Evolutionary conservation across 2,888 invertebrate genomes (phyloP).

Genomic region (Apodemia zela): DNA sequence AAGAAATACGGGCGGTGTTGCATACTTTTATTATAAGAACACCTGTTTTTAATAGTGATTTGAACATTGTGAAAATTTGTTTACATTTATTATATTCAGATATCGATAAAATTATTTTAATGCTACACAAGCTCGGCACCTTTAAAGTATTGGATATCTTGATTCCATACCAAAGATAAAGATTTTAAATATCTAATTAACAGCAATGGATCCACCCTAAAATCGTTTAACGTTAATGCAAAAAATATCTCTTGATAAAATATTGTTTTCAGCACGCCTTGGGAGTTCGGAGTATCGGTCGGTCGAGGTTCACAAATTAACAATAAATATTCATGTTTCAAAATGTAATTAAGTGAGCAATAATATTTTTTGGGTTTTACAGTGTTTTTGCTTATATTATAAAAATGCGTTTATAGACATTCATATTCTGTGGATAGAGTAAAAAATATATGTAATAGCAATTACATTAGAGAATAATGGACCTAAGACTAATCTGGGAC

Average conservation of each 20-base stretch:
- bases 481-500: too few relatives aligned
- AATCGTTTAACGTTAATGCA: constrained; percentile 8
- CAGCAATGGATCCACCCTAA: constrained; percentile 1
- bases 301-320: constrained; percentile 68
- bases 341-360: constrained; percentile 9
- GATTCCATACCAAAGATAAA: constrained; percentile 6
- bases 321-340: constrained; percentile 69
- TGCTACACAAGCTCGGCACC: not conserved
- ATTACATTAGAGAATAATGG: too few relatives aligned
- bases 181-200: constrained; percentile 13
- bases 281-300: constrained; percentile 51
- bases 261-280: constrained; percentile 58
- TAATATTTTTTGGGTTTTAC: not conserved
- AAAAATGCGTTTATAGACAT: not conserved
- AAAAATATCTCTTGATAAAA: constrained; percentile 40
- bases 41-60: too few relatives aligned
- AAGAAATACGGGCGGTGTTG: too few relatives aligned
- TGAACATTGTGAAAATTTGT: too few relatives aligned
- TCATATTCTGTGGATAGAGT: not conserved
- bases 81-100: not conserved
- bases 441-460: too few relatives aligned
- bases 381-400: not conserved
- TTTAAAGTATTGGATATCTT: not conserved
- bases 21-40: too few relatives aligned
- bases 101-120: not conserved